Evolutionary conservation across 2,797 vertebrate species (phyloP).

Genomic region (Takifugu rubripes): DNA sequence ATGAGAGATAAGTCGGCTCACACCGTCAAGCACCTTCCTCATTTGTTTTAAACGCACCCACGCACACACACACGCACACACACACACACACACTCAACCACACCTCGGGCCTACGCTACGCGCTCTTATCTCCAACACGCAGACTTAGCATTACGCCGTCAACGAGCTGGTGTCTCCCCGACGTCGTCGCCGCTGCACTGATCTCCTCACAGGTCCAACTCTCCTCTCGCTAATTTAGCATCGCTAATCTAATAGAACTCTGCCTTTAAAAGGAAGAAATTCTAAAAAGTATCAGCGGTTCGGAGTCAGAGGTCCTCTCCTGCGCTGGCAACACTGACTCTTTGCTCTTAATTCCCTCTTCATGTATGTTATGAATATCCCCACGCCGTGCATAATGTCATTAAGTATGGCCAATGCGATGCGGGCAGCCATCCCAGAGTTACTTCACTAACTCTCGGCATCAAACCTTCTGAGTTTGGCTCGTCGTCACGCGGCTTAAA

Average conservation of each 20-base stretch:
- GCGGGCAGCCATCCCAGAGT: slow-evolving; percentile 74
- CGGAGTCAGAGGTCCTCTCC: slow-evolving; percentile 70
- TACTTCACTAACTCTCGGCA: slow-evolving; percentile 70
- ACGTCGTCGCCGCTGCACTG: slow-evolving; percentile 24
- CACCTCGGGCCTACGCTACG: slow-evolving; percentile 51
- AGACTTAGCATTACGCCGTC: slow-evolving; percentile 67
- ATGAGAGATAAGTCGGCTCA: slow-evolving; percentile 76
- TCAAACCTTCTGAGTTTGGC: slow-evolving; percentile 75
- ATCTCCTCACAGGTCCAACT: slow-evolving; percentile 63
- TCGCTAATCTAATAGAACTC: slow-evolving; percentile 71
- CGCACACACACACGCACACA: slow-evolving; percentile 53
- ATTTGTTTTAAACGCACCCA: slow-evolving; percentile 52
- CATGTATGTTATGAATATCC: slow-evolving; percentile 65
- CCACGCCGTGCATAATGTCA: slow-evolving; percentile 69
- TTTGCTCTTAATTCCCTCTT: slow-evolving; percentile 58
- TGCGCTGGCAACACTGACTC: slow-evolving; percentile 28
- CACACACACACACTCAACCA: slow-evolving; percentile 26
- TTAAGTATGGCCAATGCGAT: slow-evolving; percentile 81
- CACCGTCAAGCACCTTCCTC: slow-evolving; percentile 59
- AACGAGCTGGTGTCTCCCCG: slow-evolving; percentile 56
- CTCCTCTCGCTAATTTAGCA: slow-evolving; percentile 66
- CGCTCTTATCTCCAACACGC: slow-evolving; percentile 69
- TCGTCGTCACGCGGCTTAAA: slow-evolving; percentile 11
- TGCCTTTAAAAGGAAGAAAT: no score
- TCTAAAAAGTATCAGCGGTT: slow-evolving; percentile 14